These are phyloP conservation scores for Campoletis raptor DNA, from an alignment of 2,888 invertebrate genomes.

Conservation along the genomic window DNA sequence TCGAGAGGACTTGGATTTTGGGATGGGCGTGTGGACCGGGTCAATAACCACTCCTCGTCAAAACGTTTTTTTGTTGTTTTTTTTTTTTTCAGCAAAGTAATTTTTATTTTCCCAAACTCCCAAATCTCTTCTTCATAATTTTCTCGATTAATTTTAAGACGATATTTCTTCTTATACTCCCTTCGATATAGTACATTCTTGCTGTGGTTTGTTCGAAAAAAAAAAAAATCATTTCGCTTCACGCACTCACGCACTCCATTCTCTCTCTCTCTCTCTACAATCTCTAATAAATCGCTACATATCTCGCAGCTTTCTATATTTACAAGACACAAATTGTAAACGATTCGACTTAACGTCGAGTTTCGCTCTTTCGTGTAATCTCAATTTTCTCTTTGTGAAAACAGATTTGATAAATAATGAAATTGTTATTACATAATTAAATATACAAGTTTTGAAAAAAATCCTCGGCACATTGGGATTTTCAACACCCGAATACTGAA, in stretches of 20 bases:
- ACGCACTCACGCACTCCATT: constrained; percentile 51
- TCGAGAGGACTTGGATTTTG: constrained; percentile 68
- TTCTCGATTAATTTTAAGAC: constrained; percentile 61
- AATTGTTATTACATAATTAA: constrained; percentile 71
- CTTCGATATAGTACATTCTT: constrained; percentile 67
- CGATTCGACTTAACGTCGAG: constrained; percentile 61
- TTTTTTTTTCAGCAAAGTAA: constrained; percentile 83
- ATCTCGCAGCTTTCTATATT: constrained; percentile 62
- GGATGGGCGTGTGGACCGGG: constrained; percentile 81
- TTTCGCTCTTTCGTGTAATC: constrained; percentile 38
- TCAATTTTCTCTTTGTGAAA: constrained; percentile 51
- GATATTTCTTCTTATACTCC: constrained; percentile 33
- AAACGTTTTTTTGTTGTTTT: constrained; percentile 80
- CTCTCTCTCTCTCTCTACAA: constrained; percentile 41
- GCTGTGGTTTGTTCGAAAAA: constrained; percentile 41
- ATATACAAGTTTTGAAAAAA: constrained; percentile 73
- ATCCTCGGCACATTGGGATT: constrained; percentile 71
- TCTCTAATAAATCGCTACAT: constrained; percentile 64
- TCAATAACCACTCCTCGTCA: constrained; percentile 83
- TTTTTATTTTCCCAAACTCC: constrained; percentile 78
- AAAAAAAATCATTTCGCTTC: constrained; percentile 42
- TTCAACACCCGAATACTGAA: constrained; percentile 60
- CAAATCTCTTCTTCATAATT: constrained; percentile 65
- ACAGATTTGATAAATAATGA: constrained; percentile 59
- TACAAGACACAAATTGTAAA: constrained; percentile 69